Percentiles rank a stretch among this genome's conserved stretches.
Evolutionary conservation across 1,140 invertebrate genomes (phyloP).

Genomic region (Drosophila azteca): DNA sequence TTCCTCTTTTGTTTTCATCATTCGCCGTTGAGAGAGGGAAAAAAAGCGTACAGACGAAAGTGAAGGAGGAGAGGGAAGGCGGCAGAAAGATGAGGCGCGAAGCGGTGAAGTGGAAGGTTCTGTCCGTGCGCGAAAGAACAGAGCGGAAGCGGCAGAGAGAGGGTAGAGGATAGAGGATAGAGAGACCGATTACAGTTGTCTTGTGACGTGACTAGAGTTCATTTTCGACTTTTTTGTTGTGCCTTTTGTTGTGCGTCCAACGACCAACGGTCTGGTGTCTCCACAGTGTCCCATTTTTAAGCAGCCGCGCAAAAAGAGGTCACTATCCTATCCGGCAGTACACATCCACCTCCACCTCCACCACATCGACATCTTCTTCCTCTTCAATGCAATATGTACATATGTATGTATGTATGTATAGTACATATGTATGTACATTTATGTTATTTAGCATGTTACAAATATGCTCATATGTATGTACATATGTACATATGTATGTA

Average conservation of each 20-base stretch:
- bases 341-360: too few species aligned
- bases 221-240: constrained; percentile 25
- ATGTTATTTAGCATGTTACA: too few species aligned
- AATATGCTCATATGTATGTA: too few species aligned
- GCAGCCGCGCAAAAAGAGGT: constrained; percentile 57
- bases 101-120: too few species aligned
- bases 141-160: not conserved
- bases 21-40: too few species aligned
- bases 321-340: constrained; percentile 38
- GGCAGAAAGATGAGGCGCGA: too few species aligned
- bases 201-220: constrained; percentile 57
- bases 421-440: too few species aligned
- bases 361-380: too few species aligned
- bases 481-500: constrained; percentile 1
- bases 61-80: constrained; percentile 1
- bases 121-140: not conserved
- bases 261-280: too few species aligned
- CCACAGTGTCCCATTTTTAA: constrained; percentile 39
- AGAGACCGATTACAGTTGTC: constrained; percentile 35
- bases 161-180: not conserved
- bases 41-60: not conserved
- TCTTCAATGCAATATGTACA: too few species aligned
- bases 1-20: constrained; percentile 17
- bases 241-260: too few species aligned
- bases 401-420: not conserved